phyloP scores from a whole-genome alignment of 2,888 invertebrate genomes.

The Diarsia dahlii region DNA sequence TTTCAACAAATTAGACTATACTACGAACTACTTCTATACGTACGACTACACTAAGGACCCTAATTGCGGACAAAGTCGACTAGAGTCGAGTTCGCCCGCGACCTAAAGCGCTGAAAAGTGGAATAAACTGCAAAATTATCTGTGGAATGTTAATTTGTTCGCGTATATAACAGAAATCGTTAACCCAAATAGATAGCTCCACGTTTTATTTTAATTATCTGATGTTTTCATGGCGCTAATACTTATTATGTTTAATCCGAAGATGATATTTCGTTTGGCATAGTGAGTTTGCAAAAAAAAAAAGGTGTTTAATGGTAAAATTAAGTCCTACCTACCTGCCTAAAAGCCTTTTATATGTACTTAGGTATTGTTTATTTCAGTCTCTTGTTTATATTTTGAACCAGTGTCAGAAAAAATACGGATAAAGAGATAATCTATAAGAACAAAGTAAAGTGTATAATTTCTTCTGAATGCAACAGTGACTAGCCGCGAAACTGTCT shows the following conservation, averaged over 20 bases:
- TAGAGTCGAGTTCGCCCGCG: constrained; percentile 2
- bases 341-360: no score
- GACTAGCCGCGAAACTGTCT: background rate
- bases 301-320: background rate
- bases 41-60: background rate
- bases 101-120: constrained; percentile 37
- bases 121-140: constrained; percentile 54
- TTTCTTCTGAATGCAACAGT: background rate
- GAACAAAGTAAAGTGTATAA: background rate
- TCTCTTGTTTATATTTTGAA: background rate
- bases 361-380: no score
- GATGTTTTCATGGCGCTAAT: constrained; percentile 38
- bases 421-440: background rate
- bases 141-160: constrained; percentile 56
- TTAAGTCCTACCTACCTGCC: background rate
- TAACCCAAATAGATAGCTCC: constrained; percentile 55
- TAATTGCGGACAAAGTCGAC: constrained; percentile 6
- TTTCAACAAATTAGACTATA: background rate
- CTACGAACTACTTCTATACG: no score
- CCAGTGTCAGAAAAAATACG: background rate
- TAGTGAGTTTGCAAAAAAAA: background rate
- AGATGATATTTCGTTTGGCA: constrained; percentile 14
- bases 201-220: constrained; percentile 45
- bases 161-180: constrained; percentile 52
- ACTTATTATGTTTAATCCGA: constrained; percentile 35